These are phyloP conservation scores for Aproaerema taeniolella DNA, from an alignment of 2,888 invertebrate species.

Conservation along the genomic window DNA sequence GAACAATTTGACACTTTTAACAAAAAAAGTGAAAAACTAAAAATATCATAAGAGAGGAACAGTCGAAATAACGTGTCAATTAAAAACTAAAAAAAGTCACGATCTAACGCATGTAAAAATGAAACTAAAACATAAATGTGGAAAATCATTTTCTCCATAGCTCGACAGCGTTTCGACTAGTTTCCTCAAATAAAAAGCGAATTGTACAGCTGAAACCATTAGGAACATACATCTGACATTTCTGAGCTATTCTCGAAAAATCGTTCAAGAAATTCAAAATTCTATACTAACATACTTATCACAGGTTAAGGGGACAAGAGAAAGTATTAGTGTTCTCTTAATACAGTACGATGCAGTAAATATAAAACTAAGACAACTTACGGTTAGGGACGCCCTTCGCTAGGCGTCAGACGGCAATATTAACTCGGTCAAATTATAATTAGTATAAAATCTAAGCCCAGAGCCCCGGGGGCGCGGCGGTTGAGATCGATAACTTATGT, in stretches of 20 bases:
- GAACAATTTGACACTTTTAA: conserved; percentile 1
- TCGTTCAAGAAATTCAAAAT: conserved; percentile 62
- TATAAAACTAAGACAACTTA: conserved; percentile 68
- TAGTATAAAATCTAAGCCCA: conserved; percentile 62
- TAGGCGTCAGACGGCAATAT: conserved; percentile 29
- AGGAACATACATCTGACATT: conserved; percentile 67
- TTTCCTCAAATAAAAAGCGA: conserved; percentile 49
- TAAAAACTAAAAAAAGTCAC: conserved; percentile 41
- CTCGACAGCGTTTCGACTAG: conserved; percentile 53
- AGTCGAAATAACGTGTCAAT: conserved; percentile 36
- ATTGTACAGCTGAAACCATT: conserved; percentile 65
- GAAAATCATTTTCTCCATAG: conserved; percentile 30
- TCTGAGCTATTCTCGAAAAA: conserved; percentile 63
- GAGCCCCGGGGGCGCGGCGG: conserved; percentile 59
- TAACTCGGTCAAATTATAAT: conserved; percentile 48
- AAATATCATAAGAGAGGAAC: conserved; percentile 33
- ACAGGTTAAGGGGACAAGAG: conserved; percentile 77
- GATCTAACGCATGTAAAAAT: conserved; percentile 52
- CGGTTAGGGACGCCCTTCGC: conserved; percentile 43
- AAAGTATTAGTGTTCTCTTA: conserved; percentile 74
- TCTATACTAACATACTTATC: conserved; percentile 75
- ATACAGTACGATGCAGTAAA: conserved; percentile 58
- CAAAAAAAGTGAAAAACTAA: conserved; percentile 5
- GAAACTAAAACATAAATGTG: conserved; percentile 35
- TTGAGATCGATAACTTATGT: conserved; percentile 71